Evolutionary conservation across 1,140 invertebrate genomes (phyloP).

Genomic region (Campoletis sonorensis): DNA sequence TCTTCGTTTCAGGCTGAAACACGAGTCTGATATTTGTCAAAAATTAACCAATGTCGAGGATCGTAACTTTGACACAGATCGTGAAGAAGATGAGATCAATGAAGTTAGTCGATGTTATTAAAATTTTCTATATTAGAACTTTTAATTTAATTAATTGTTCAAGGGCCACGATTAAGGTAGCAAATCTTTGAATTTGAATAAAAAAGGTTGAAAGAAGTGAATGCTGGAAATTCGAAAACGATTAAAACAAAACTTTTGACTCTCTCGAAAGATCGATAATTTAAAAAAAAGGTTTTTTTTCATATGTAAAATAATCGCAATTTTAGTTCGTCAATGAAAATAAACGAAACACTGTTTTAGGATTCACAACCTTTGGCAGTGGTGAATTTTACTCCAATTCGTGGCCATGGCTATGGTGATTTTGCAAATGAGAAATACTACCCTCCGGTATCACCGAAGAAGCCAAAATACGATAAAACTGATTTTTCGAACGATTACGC

Average conservation of each 20-base stretch:
- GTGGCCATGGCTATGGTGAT: slow-evolving; percentile 80
- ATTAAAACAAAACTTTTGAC: no score
- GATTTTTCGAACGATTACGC: slow-evolving; percentile 27
- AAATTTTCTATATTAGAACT: not conserved
- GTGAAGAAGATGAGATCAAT: not conserved
- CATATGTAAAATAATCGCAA: not conserved
- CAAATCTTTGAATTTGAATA: no score
- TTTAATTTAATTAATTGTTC: not conserved
- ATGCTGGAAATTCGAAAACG: no score
- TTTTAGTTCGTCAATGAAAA: no score
- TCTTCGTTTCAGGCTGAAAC: slow-evolving; percentile 76
- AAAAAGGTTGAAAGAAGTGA: no score
- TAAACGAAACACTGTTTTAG: slow-evolving; percentile 56
- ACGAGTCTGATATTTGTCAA: slow-evolving; percentile 51
- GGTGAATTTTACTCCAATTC: slow-evolving; percentile 87
- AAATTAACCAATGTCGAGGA: slow-evolving; percentile 50
- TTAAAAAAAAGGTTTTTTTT: not conserved
- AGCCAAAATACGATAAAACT: not conserved
- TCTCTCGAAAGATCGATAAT: no score
- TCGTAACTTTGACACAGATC: slow-evolving; percentile 5
- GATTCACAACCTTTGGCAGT: slow-evolving; percentile 84
- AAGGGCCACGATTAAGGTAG: no score
- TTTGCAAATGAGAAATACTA: slow-evolving; percentile 88
- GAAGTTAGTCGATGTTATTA: not conserved
- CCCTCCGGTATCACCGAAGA: slow-evolving; percentile 75